A percentile compares a stretch with the other conserved stretches of the same genome.
phyloP scores from a whole-genome alignment of 1,140 invertebrate species.

The Fopius arisanus region DNA sequence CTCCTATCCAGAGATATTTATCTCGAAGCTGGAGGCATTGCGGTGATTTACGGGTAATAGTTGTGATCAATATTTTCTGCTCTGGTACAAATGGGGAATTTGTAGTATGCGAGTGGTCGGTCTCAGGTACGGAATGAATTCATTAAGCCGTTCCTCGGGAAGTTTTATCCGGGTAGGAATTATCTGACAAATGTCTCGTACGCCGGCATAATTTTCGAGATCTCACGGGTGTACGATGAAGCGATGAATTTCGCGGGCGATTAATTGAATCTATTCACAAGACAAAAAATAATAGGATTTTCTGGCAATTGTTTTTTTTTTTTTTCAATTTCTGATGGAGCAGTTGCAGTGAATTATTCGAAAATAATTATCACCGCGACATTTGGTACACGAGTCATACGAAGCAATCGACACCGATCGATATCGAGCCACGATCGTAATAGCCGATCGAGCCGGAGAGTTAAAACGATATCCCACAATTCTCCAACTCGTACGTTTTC shows the following conservation, averaged over 20 bases:
- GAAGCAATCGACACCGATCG: constrained; percentile 21
- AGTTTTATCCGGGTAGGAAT: not conserved
- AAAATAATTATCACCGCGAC: not conserved
- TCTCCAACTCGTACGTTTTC: constrained; percentile 13
- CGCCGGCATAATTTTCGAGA: not conserved
- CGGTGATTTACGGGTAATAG: not conserved
- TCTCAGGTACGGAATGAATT: not conserved
- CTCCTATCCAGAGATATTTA: not conserved
- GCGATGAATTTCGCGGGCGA: too few species aligned
- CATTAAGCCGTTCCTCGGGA: not conserved
- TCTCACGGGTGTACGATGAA: too few species aligned
- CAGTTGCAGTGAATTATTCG: too few species aligned
- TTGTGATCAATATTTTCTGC: not conserved
- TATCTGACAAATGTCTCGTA: not conserved
- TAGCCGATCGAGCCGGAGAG: constrained; percentile 16
- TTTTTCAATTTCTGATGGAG: too few species aligned
- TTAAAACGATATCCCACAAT: constrained; percentile 15
- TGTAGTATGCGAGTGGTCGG: not conserved
- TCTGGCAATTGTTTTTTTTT: too few species aligned
- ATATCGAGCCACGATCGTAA: constrained; percentile 17
- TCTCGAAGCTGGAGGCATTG: not conserved
- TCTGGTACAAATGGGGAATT: not conserved
- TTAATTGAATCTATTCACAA: too few species aligned
- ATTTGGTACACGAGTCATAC: not conserved
- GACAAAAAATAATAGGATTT: too few species aligned